Conservation (phyloP, 1,140 invertebrate genomes). For the Drosophila oshimai region DNA sequence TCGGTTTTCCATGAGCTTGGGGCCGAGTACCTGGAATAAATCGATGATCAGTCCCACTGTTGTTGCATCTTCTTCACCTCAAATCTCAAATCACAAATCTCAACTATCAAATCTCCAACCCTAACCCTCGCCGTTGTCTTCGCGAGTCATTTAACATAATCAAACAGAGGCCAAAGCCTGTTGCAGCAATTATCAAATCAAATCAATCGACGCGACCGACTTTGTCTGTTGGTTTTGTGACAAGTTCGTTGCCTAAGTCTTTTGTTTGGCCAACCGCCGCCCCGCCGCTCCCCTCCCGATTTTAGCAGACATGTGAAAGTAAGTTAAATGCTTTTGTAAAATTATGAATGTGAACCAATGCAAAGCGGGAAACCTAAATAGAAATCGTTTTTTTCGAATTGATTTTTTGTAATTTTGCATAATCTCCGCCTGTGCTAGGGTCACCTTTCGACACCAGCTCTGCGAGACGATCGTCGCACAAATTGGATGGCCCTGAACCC, state of each 20-base stretch:
- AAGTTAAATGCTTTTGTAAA: slow-evolving; percentile 70
- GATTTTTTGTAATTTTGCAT: slow-evolving; percentile 48
- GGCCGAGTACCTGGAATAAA: slow-evolving; percentile 87
- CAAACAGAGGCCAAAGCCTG: slow-evolving; percentile 54
- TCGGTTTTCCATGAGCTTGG: slow-evolving; percentile 94
- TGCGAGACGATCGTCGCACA: neutral
- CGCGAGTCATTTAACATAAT: slow-evolving; percentile 36
- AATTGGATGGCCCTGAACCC: slow-evolving; percentile 43
- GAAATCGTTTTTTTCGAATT: slow-evolving; percentile 70
- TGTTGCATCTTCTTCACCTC: slow-evolving; percentile 1
- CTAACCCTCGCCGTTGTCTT: neutral
- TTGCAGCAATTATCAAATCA: slow-evolving; percentile 73
- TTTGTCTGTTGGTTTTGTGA: slow-evolving; percentile 65
- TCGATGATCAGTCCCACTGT: neutral
- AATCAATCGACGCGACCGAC: slow-evolving; percentile 50
- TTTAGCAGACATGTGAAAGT: slow-evolving; percentile 65
- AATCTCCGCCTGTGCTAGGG: slow-evolving; percentile 26
- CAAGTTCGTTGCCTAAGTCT: slow-evolving; percentile 79
- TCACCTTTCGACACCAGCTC: slow-evolving; percentile 36
- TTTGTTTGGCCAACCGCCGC: slow-evolving; percentile 48
- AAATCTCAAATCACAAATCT: neutral
- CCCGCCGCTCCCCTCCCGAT: neutral
- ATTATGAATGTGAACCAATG: slow-evolving; percentile 65
- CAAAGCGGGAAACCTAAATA: slow-evolving; percentile 74
- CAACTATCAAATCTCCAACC: neutral